Conservation (phyloP, 2,797 vertebrate genomes). For the Brachymystax lenok region DNA sequence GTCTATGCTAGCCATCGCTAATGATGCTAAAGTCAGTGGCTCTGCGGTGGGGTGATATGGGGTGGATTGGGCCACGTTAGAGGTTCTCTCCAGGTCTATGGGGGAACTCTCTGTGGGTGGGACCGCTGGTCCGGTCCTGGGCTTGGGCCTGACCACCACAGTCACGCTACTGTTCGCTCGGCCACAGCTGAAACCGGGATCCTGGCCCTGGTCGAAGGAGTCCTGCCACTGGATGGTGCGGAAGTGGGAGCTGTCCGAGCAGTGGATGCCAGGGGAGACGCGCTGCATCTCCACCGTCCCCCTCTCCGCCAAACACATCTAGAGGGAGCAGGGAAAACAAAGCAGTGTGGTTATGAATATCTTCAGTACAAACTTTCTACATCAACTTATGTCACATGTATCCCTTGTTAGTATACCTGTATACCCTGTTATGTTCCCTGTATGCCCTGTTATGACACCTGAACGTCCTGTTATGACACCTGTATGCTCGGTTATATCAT, state of each 20-base stretch:
- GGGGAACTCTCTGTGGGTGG: conserved; percentile 1
- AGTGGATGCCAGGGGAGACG: conserved; percentile 20
- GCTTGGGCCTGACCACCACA: conserved; percentile 73
- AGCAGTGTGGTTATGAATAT: no score
- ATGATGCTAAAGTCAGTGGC: conserved; percentile 13
- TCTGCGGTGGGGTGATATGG: conserved; percentile 28
- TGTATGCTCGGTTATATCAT: neutral
- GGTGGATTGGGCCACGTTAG: conserved; percentile 30
- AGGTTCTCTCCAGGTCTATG: conserved; percentile 23
- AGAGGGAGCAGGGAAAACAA: conserved; percentile 3
- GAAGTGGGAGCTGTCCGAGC: conserved; percentile 64
- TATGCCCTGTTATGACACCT: neutral
- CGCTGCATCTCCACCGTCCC: conserved; percentile 47
- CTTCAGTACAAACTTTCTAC: neutral
- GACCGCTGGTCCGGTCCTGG: conserved; percentile 55
- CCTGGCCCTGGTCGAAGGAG: conserved; percentile 67
- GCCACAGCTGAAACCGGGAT: conserved; percentile 45
- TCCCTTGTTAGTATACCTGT: no score
- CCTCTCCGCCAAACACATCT: conserved; percentile 71
- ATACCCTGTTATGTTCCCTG: no score
- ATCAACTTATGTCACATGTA: neutral
- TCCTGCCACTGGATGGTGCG: conserved; percentile 75
- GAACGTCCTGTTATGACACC: neutral
- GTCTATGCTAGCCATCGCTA: conserved; percentile 11
- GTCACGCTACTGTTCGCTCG: conserved; percentile 50